Base-by-base conservation (phyloP, 92 coral and sea anemone genomes). In the Actinernus sp. region DNA sequence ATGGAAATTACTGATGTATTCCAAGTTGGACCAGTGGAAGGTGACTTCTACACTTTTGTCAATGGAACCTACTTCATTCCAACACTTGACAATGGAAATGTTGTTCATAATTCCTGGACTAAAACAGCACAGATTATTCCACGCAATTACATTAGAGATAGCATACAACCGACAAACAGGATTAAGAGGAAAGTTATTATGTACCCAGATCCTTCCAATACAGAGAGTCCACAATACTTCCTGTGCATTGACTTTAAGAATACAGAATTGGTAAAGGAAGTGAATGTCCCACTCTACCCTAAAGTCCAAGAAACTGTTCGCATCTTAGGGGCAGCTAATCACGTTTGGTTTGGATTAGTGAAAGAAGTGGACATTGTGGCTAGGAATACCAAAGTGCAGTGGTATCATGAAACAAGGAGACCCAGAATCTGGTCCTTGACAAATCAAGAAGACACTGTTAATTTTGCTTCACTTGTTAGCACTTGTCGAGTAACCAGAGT, bases 41-140 rank as follows among this genome's bases (percentile, higher is more conserved):
- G 27, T 29, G 1, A 30, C 1, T 87, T 14, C 32, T 68, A 51
- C 37, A 51, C 49, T 9, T 82, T 87, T 28, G 50, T 76, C 9
- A 71, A 87, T 87, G 86, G 89, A 14, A 44, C 34, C 16, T 84
- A 84, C 30, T 83, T 30, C 65, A 73, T 84, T 38, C 88, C 87
- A 34, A 57, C 45, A 0, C 5, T 61, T 45, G 16, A 25, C 23
- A 76, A 79, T 68, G 82, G 83, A 1, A 12, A 43, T 17, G 78
- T 54, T 4, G 66, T 41, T 18, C 23, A 10, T 14, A 81, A 89
- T 47, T 51, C 56, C 1, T 88, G 96, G 88, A 75, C 88, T 17
- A 46, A 64, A 0, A 81, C 95, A 19, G 50, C 34, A 2, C 52
- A 88, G 43, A 26, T 65, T 4, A 41, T 71, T 4, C 82, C 82